A percentile compares a stretch with the other conserved stretches of the same genome.
Conservation (phyloP, 2,888 invertebrate species). For the Drosophila anceps region DNA sequence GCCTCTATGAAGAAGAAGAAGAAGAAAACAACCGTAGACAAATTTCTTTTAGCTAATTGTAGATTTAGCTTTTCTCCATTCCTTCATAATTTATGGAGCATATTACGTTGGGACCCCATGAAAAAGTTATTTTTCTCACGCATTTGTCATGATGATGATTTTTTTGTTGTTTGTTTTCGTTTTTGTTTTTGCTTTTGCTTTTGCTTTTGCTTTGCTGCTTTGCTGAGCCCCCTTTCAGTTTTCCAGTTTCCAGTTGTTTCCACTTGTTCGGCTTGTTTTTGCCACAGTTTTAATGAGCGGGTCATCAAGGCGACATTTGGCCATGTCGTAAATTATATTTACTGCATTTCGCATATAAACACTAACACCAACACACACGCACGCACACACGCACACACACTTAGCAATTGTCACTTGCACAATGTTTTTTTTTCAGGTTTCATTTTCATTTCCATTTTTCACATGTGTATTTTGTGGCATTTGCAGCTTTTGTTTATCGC, state of each 20-base stretch:
- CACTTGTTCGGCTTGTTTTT: constrained; percentile 28
- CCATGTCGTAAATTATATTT: constrained; percentile 72
- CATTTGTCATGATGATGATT: constrained; percentile 67
- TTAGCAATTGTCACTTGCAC: constrained; percentile 58
- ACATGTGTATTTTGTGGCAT: constrained; percentile 58
- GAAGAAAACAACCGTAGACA: neutral
- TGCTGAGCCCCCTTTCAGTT: constrained; percentile 20
- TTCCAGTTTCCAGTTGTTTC: constrained; percentile 32
- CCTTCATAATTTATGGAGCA: constrained; percentile 24
- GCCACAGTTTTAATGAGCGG: constrained; percentile 67
- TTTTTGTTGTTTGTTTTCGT: constrained; percentile 8
- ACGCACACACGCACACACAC: constrained; percentile 16
- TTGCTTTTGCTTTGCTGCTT: neutral
- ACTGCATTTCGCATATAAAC: constrained; percentile 60
- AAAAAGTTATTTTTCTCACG: constrained; percentile 65
- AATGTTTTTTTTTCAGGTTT: constrained; percentile 58
- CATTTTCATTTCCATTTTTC: constrained; percentile 55
- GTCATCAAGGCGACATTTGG: constrained; percentile 73
- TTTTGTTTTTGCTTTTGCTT: neutral
- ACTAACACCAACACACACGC: constrained; percentile 19
- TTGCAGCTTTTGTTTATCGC: constrained; percentile 29
- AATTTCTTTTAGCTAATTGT: constrained; percentile 13
- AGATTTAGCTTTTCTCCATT: constrained; percentile 19
- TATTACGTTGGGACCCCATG: constrained; percentile 23
- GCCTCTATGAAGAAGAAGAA: neutral